phyloP scores from a whole-genome alignment of 2,888 invertebrate species.

The Thelaira solivaga region DNA sequence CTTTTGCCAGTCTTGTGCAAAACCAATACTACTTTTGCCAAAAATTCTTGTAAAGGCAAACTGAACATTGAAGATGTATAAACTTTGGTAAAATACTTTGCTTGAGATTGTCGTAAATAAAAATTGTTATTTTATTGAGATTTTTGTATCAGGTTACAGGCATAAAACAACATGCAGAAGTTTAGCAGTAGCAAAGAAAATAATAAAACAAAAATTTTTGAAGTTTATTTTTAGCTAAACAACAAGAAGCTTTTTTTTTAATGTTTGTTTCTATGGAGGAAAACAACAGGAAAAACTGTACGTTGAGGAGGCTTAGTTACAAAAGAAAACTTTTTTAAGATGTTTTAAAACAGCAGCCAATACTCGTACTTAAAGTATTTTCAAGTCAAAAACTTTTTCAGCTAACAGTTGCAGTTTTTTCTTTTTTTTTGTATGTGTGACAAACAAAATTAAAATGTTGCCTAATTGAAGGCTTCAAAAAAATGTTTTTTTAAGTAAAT shows the following conservation, averaged over 20 bases:
- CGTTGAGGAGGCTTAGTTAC: constrained; percentile 1
- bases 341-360: not conserved
- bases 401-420: too few relatives aligned
- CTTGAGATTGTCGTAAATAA: constrained; percentile 73
- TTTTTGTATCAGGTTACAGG: constrained; percentile 25
- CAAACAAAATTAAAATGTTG: constrained; percentile 20
- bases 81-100: constrained; percentile 58
- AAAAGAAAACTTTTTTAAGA: not conserved
- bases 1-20: constrained; percentile 39
- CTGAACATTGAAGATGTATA: not conserved
- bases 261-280: not conserved
- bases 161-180: constrained; percentile 15
- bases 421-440: not conserved
- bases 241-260: constrained; percentile 14
- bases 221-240: constrained; percentile 44
- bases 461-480: constrained; percentile 25
- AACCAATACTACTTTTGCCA: constrained; percentile 44
- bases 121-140: constrained; percentile 61
- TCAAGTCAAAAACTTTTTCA: not conserved
- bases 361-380: not conserved
- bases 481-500: not conserved
- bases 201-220: not conserved
- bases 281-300: not conserved
- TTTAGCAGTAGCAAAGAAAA: too few relatives aligned
- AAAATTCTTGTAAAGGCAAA: constrained; percentile 3